phyloP scores from a whole-genome alignment of 2,113 vertebrate genomes.

The Empidonax alnorum region DNA sequence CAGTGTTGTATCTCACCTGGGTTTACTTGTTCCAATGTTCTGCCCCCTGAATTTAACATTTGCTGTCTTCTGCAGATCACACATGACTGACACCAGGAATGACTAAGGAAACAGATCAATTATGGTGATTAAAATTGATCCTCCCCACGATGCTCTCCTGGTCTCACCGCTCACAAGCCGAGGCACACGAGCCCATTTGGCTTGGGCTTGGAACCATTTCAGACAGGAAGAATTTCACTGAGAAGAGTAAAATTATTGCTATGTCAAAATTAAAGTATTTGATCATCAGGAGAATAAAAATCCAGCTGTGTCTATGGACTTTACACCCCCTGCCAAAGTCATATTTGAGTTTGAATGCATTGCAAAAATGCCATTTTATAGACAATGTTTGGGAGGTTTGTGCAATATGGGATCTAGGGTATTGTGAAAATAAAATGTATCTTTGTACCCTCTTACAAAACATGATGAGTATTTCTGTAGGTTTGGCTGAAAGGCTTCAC shows the following conservation, averaged over 20 bases:
- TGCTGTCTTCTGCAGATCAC: not conserved
- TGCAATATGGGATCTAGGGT: not conserved
- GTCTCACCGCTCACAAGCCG: not conserved
- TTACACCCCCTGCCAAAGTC: not conserved
- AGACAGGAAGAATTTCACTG: not conserved
- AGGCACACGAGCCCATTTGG: not conserved
- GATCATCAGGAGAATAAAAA: not conserved
- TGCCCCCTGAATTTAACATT: not conserved
- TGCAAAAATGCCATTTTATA: not conserved
- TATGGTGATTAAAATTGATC: conserved; percentile 59
- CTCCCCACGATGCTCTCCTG: not conserved
- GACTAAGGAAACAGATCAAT: conserved; percentile 52
- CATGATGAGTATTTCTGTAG: not conserved
- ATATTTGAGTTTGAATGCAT: not conserved
- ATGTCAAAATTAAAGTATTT: not conserved
- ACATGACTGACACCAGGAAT: not conserved
- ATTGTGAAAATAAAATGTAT: not conserved
- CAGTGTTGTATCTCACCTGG: not conserved
- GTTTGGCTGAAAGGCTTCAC: not conserved
- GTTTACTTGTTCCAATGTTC: not conserved
- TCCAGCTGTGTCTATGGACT: not conserved
- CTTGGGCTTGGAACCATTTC: not conserved
- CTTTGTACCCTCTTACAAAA: not conserved
- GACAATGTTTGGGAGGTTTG: not conserved
- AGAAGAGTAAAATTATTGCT: not conserved